Percentiles rank a stretch among this genome's conserved stretches.
phyloP scores from a whole-genome alignment of 2,113 vertebrate species.

The Hipposideros armiger region DNA sequence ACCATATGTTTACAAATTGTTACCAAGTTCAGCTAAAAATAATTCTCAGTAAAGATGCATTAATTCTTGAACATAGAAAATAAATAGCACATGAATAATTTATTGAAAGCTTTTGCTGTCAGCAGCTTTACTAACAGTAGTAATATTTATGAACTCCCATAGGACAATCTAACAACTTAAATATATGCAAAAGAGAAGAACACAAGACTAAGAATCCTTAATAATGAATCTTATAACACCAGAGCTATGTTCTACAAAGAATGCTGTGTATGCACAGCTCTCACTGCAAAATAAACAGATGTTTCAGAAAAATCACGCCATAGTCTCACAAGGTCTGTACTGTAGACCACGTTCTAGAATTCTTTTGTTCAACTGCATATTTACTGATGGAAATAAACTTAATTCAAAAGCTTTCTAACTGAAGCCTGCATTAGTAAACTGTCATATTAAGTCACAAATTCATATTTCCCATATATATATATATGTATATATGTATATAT shows the following conservation, averaged over 20 bases:
- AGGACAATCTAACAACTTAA: constrained; percentile 57
- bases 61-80: constrained; percentile 68
- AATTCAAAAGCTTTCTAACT: constrained; percentile 43
- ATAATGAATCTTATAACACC: constrained; percentile 2
- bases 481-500: too few relatives aligned
- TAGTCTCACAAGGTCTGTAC: constrained; percentile 8
- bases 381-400: constrained; percentile 41
- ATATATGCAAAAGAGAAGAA: constrained; percentile 53
- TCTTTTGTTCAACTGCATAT: not conserved
- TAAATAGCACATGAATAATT: constrained; percentile 65
- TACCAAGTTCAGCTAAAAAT: constrained; percentile 64
- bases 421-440: constrained; percentile 34
- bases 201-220: constrained; percentile 40
- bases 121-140: constrained; percentile 68
- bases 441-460: not conserved
- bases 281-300: constrained; percentile 52
- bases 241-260: constrained; percentile 47
- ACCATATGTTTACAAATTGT: constrained; percentile 47
- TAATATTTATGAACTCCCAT: constrained; percentile 66
- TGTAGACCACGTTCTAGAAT: constrained; percentile 21
- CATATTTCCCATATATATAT: not conserved
- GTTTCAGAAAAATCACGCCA: constrained; percentile 16
- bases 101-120: constrained; percentile 63
- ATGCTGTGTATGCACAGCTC: not conserved
- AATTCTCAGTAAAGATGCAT: constrained; percentile 40